Evolutionary conservation across 2,888 invertebrate species (phyloP).

Genomic region (Sipha maydis): DNA sequence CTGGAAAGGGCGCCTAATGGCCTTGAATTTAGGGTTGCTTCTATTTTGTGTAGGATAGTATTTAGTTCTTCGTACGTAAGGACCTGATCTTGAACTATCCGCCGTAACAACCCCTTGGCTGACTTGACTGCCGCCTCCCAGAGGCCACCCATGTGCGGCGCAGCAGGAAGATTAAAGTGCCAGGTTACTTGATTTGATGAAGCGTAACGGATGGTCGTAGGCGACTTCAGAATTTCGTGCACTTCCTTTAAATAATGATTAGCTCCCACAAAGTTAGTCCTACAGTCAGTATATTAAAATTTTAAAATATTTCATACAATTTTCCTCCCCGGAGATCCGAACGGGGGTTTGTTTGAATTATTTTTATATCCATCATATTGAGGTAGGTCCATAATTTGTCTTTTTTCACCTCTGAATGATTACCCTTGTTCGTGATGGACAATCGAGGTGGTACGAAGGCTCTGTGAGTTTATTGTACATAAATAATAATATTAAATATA

Average conservation of each 20-base stretch:
- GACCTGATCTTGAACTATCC: neutral
- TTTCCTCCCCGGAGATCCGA: no score
- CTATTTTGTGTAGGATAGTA: neutral
- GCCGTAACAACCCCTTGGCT: neutral
- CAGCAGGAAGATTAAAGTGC: slow-evolving; percentile 27
- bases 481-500: no score
- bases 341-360: no score
- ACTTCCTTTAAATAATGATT: neutral
- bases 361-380: no score
- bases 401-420: no score
- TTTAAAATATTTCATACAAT: no score
- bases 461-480: no score
- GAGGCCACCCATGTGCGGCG: slow-evolving; percentile 17
- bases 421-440: no score
- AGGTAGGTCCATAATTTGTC: no score
- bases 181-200: neutral
- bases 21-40: slow-evolving; percentile 22
- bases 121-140: slow-evolving; percentile 50
- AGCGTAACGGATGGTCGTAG: rapidly evolving
- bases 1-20: neutral
- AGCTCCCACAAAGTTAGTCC: neutral
- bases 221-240: neutral
- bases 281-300: neutral
- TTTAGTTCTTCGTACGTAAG: slow-evolving; percentile 29
- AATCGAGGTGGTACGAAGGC: no score